These are phyloP conservation scores for Podarcis muralis DNA, from an alignment of 2,113 vertebrate species.

Conservation along the genomic window DNA sequence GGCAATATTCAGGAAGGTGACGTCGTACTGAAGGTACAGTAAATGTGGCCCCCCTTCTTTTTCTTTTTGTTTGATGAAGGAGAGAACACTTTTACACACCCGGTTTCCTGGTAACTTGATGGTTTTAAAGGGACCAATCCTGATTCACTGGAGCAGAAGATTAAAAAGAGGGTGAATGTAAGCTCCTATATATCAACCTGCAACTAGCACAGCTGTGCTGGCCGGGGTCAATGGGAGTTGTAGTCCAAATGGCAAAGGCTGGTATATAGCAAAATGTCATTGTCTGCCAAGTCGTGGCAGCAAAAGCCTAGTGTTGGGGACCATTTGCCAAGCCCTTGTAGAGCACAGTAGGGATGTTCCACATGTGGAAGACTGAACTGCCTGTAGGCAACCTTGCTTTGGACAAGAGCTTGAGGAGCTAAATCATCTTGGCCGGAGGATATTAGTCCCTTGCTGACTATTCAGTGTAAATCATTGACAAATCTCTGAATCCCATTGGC, in stretches of 20 bases:
- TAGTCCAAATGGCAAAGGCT: too few species aligned
- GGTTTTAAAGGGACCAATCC: not conserved
- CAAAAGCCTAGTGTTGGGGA: not conserved
- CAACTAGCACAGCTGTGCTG: too few species aligned
- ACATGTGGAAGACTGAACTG: not conserved
- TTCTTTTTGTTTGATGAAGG: not conserved
- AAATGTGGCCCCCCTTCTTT: not conserved
- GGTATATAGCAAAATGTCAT: fast-evolving
- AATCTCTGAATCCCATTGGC: not conserved
- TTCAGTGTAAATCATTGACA: not conserved
- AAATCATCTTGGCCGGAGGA: not conserved
- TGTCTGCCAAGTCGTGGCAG: not conserved
- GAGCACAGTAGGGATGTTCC: not conserved
- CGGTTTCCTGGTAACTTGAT: fast-evolving
- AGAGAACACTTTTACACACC: not conserved
- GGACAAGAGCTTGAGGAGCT: not conserved
- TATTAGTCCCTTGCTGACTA: not conserved
- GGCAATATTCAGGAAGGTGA: slow-evolving; percentile 99
- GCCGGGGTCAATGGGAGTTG: too few species aligned
- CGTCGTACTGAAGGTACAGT: slow-evolving; percentile 93
- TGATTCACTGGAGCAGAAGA: not conserved
- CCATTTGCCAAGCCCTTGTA: not conserved
- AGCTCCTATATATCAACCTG: not conserved
- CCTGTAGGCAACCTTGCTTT: not conserved
- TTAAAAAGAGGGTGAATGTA: not conserved